Percentiles rank a stretch among this genome's conserved stretches.
Evolutionary conservation across 2,113 vertebrate genomes (phyloP).

Genomic region (Muntiacus muntjak): DNA sequence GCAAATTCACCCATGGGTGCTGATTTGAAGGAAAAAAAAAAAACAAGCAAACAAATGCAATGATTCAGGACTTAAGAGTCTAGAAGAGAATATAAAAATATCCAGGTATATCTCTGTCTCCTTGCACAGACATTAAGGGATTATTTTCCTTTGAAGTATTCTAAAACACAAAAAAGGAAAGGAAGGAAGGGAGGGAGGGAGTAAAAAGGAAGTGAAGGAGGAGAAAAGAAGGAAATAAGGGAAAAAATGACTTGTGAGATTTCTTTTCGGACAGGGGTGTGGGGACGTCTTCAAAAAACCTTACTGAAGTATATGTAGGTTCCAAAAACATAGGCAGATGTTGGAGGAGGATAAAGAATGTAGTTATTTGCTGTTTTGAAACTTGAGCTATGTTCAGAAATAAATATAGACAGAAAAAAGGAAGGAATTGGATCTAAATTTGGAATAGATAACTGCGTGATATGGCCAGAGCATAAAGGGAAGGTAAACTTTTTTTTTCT

Average conservation of each 20-base stretch:
- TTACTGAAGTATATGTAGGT: background rate
- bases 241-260: background rate
- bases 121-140: background rate
- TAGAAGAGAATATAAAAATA: background rate
- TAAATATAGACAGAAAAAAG: background rate
- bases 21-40: background rate
- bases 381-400: background rate
- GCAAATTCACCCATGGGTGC: background rate
- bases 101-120: background rate
- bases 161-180: background rate
- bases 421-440: background rate
- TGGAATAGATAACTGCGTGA: background rate
- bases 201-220: background rate
- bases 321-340: background rate
- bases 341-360: background rate
- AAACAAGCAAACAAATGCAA: background rate
- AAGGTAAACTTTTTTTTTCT: background rate
- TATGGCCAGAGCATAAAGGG: background rate
- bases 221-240: background rate
- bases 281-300: background rate
- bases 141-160: background rate
- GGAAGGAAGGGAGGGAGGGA: background rate
- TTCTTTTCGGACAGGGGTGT: background rate
- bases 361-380: background rate
- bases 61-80: background rate